These are phyloP conservation scores for Silurus meridionalis DNA, from an alignment of 2,113 vertebrate genomes.

Conservation along the genomic window DNA sequence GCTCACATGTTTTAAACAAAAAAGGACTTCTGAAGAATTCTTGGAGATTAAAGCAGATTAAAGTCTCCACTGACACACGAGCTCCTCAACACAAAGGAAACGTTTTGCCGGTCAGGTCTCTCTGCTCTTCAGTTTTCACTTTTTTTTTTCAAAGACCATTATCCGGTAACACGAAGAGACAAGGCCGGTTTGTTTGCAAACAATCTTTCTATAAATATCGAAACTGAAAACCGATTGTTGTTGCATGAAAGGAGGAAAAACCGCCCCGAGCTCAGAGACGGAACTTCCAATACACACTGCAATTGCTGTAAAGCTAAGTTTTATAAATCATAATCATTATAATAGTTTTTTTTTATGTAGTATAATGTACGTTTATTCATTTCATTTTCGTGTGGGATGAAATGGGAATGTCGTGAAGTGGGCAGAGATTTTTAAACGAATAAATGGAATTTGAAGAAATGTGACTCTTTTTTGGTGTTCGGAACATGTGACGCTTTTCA, in stretches of 20 bases:
- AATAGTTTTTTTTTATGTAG: too few relatives aligned
- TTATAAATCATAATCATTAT: not conserved
- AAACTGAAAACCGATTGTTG: not conserved
- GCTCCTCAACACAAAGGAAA: not conserved
- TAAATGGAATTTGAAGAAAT: not conserved
- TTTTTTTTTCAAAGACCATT: not conserved
- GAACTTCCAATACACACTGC: not conserved
- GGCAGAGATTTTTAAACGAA: not conserved
- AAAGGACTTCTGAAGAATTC: too few relatives aligned
- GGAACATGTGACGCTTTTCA: too few relatives aligned
- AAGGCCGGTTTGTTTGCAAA: not conserved
- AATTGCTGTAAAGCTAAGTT: not conserved
- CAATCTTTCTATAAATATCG: slow-evolving; percentile 1
- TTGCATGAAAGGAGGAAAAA: not conserved
- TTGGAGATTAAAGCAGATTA: too few relatives aligned
- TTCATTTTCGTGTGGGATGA: not conserved
- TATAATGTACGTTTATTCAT: not conserved
- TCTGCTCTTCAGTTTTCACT: too few relatives aligned
- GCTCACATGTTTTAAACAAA: too few relatives aligned
- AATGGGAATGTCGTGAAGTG: slow-evolving; percentile 5
- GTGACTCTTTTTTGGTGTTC: not conserved
- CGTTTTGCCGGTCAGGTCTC: not conserved
- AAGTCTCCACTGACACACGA: not conserved
- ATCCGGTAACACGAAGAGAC: not conserved
- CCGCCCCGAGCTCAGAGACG: not conserved